Evolutionary conservation across 2,888 invertebrate species (phyloP).

Genomic region (Willowsia nigromaculata): DNA sequence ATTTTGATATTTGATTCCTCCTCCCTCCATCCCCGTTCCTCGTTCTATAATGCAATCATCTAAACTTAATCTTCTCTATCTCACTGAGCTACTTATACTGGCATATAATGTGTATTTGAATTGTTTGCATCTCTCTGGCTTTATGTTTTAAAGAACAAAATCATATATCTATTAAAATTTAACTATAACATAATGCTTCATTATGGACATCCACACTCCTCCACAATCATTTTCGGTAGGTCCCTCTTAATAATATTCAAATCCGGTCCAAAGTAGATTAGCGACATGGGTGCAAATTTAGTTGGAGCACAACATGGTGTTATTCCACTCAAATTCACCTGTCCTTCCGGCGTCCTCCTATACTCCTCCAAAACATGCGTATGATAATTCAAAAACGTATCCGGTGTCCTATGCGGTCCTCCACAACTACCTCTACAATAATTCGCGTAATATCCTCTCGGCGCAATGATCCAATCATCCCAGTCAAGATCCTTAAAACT

Average conservation of each 20-base stretch:
- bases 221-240: slow-evolving; percentile 96
- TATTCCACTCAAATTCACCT: slow-evolving; percentile 85
- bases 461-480: slow-evolving; percentile 97
- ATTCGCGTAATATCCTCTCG: slow-evolving; percentile 94
- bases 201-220: slow-evolving; percentile 96
- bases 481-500: slow-evolving; percentile 94
- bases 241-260: slow-evolving; percentile 95
- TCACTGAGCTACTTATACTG: slow-evolving; percentile 63
- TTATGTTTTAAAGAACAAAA: neutral
- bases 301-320: slow-evolving; percentile 95
- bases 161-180: no score
- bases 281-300: slow-evolving; percentile 94
- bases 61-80: neutral
- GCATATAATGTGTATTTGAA: slow-evolving; percentile 31
- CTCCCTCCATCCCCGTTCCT: slow-evolving; percentile 15
- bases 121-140: slow-evolving; percentile 21
- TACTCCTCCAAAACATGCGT: slow-evolving; percentile 95
- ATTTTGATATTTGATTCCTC: slow-evolving; percentile 29
- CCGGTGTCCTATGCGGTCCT: slow-evolving; percentile 88
- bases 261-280: slow-evolving; percentile 95
- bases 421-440: slow-evolving; percentile 95
- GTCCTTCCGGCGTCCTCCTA: slow-evolving; percentile 85
- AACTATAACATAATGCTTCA: neutral
- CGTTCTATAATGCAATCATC: neutral
- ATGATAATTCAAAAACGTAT: slow-evolving; percentile 92